A percentile compares a stretch with the other conserved stretches of the same genome.
phyloP scores from a whole-genome alignment of 2,797 vertebrate species.

The Pelodytes ibericus region DNA sequence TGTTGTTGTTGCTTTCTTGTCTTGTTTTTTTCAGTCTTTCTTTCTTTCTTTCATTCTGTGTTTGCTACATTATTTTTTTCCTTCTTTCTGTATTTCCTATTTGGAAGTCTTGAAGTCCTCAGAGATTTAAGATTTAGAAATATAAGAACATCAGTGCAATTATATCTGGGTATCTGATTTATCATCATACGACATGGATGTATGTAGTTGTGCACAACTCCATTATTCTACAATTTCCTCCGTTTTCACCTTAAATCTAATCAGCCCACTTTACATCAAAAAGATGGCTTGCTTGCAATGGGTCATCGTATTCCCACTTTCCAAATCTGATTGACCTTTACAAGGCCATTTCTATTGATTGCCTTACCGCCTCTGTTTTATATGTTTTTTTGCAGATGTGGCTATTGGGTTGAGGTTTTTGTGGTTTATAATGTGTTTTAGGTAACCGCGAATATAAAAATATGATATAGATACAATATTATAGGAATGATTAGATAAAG shows the following conservation, averaged over 20 bases:
- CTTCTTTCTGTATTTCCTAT: too few species aligned
- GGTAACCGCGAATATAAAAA: background rate
- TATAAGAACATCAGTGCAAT: too few species aligned
- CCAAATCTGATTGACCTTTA: conserved; percentile 42
- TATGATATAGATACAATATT: background rate
- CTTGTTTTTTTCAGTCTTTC: too few species aligned
- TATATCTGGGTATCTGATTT: too few species aligned
- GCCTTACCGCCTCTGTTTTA: background rate
- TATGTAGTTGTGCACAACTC: background rate
- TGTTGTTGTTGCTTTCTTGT: too few species aligned
- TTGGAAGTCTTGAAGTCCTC: too few species aligned
- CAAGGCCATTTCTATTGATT: conserved; percentile 6
- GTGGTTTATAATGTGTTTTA: background rate
- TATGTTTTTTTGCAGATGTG: too few species aligned
- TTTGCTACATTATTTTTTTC: too few species aligned
- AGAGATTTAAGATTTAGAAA: too few species aligned
- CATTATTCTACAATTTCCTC: conserved; percentile 13
- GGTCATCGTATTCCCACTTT: conserved; percentile 16
- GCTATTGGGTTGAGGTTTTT: conserved; percentile 3
- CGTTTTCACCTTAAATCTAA: conserved; percentile 19
- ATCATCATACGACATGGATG: too few species aligned
- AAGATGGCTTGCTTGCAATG: background rate
- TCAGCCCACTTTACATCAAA: conserved; percentile 27
- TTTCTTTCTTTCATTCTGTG: too few species aligned
- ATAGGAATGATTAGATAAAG: too few species aligned